Evolutionary conservation across 2,888 invertebrate species (phyloP).

Genomic region (Cactoblastis cactorum): DNA sequence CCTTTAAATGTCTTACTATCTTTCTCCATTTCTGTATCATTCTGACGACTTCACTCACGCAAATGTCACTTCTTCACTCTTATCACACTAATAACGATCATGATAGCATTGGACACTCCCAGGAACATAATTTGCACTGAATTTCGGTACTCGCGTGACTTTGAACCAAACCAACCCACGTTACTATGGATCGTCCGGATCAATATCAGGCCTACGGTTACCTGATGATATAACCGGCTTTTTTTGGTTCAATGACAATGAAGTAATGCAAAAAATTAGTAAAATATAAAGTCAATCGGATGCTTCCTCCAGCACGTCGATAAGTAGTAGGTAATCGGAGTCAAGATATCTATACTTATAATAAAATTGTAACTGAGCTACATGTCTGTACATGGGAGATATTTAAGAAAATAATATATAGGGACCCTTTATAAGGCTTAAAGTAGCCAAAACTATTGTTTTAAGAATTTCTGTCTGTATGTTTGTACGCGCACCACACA

Average conservation of each 20-base stretch:
- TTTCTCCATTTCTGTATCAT: conserved; percentile 33
- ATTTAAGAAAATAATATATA: no score
- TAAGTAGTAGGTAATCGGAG: no score
- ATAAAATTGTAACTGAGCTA: no score
- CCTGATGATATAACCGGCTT: conserved; percentile 20
- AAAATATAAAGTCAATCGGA: background rate
- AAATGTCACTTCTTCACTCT: conserved; percentile 11
- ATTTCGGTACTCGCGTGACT: conserved; percentile 55
- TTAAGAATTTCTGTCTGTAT: no score
- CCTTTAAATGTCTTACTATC: conserved; percentile 27
- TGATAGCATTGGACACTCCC: conserved; percentile 36
- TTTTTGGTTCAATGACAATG: conserved; percentile 44
- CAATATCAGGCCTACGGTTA: conserved; percentile 43
- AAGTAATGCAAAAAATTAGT: conserved; percentile 4
- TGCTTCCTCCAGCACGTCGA: no score
- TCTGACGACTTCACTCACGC: conserved; percentile 16
- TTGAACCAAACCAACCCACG: conserved; percentile 38
- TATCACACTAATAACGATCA: conserved; percentile 4
- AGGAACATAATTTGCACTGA: conserved; percentile 43
- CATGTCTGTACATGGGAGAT: no score
- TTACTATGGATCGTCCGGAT: conserved; percentile 42
- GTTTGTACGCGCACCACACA: no score
- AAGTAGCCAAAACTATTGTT: no score
- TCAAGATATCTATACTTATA: no score
- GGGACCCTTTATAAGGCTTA: no score